Base-by-base conservation (phyloP, 1,140 invertebrate species). In the Drosophila pruinosa region DNA sequence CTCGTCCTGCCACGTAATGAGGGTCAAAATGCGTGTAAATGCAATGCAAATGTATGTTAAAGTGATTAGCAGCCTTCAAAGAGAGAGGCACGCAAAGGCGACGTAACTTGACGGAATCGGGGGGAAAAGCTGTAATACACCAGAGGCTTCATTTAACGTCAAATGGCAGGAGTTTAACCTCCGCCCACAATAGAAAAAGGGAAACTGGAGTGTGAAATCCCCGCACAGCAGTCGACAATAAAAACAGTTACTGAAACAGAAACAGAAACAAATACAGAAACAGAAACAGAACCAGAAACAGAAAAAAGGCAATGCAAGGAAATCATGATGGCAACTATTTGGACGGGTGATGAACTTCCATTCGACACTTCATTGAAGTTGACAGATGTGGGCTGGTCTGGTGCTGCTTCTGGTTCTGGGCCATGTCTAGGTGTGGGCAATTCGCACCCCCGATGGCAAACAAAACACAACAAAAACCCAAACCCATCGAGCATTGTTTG, bases 21-120 rank as follows among this genome's bases (percentile, higher is more conserved):
- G 88, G 88, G 88, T 90, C 88, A 90, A 90, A 85, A 76, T 63
- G 69, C 81, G 83, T 80, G 85, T 90, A 90, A 90, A 89, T 89
- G 73, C 72, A 90, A 85, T 90, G 81, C 89, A 90, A 90, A 89
- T 90, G 75, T 89, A 90, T 90, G 89, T 86, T 90, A 90, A 90
- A 90, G 76, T 80, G 89, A 90, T 90, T 90, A 90, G 74, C 89
- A 75, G 67, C 72, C 81, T 88, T 88, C 82, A 88, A 88, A 88
- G 82, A 45, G 50, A 65, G 28, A 45, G 41, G 15, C 3, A 8
- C 1, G 12, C 34, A 14, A 59, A 31, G 48, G 56, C 48, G 58
- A 63, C 56, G 52, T 45, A 68, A 62, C 70, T 53, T 68, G 48
- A 56, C 26, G 52, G 72, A 76, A 62, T 63, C 71, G 57, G 64